Conservation (phyloP, 2,888 invertebrate genomes). For the Orthosia gothica region DNA sequence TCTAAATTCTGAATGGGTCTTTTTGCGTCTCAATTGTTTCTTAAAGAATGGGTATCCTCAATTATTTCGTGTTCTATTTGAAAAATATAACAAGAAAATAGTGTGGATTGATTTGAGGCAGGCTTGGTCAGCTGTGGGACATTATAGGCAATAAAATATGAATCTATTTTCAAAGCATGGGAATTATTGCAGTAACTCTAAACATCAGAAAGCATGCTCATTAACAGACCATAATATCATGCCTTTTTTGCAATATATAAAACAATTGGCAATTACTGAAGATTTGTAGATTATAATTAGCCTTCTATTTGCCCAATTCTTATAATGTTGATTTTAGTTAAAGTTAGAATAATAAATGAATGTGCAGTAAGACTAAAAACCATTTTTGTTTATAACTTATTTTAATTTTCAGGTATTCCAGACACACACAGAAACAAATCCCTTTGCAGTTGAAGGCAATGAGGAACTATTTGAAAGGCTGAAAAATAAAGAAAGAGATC, state of each 20-base stretch:
- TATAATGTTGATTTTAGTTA: not conserved
- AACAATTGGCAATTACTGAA: too few relatives aligned
- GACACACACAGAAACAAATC: constrained; percentile 87
- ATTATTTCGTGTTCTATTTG: not conserved
- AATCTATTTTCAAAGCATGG: not conserved
- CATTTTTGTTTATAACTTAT: not conserved
- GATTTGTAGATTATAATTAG: not conserved
- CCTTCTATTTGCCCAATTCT: too few relatives aligned
- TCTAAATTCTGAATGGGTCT: not conserved
- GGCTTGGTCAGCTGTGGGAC: too few relatives aligned
- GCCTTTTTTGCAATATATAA: too few relatives aligned
- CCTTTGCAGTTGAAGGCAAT: constrained; percentile 86
- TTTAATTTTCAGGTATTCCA: constrained; percentile 84
- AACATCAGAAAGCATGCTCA: not conserved
- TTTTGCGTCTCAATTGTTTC: not conserved
- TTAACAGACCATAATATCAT: too few relatives aligned
- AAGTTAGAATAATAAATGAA: not conserved
- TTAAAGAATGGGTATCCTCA: not conserved
- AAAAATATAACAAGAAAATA: not conserved
- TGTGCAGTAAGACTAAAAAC: not conserved
- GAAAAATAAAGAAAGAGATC: constrained; percentile 92
- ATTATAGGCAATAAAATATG: too few relatives aligned
- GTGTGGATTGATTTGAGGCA: too few relatives aligned
- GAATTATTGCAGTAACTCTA: not conserved
- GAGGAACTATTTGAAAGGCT: constrained; percentile 89